Percentiles rank a stretch among this genome's conserved stretches.
Conservation (phyloP, 1,140 invertebrate species). For the Temnothorax nylanderi region DNA sequence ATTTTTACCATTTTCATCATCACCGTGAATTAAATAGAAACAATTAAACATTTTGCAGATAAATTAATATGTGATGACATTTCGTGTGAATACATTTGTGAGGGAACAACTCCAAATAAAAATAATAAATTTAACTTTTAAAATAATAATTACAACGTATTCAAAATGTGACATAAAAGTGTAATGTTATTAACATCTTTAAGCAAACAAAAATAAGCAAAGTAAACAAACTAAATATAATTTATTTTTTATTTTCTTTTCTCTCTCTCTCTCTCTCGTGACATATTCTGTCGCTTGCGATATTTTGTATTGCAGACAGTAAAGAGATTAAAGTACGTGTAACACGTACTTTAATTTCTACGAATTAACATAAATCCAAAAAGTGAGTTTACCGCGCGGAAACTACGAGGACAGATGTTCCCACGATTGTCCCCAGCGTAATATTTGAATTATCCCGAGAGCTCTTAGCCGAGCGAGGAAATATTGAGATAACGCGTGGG, state of each 20-base stretch:
- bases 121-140: neutral
- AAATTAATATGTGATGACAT: neutral
- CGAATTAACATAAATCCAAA: conserved; percentile 27
- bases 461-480: neutral
- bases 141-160: neutral
- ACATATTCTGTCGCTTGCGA: neutral
- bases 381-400: neutral
- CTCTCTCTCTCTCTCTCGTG: neutral
- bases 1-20: neutral
- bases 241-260: neutral
- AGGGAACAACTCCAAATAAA: neutral
- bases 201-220: neutral
- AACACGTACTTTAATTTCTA: neutral
- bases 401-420: neutral
- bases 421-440: neutral
- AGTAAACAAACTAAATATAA: neutral
- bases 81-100: neutral
- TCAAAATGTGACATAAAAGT: neutral
- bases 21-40: neutral
- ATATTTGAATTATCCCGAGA: conserved; percentile 1
- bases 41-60: neutral
- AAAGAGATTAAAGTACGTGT: conserved; percentile 2
- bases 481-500: conserved; percentile 18
- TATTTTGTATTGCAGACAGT: neutral
- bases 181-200: neutral